Conservation (phyloP, 2,113 vertebrate genomes). For the Okapia johnstoni region DNA sequence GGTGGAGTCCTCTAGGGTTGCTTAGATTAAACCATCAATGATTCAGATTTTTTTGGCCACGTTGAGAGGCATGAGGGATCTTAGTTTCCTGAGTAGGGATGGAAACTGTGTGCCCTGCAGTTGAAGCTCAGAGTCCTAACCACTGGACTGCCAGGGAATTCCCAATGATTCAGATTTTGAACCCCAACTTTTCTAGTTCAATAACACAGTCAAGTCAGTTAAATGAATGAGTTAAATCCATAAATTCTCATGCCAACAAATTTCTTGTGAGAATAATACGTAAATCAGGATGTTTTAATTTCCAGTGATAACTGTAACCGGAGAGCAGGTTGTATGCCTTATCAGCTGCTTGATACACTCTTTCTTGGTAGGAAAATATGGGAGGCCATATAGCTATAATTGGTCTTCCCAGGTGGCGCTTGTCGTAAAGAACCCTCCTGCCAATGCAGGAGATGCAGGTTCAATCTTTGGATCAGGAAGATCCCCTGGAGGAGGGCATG, state of each 20-base stretch:
- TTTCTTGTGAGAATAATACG: not conserved
- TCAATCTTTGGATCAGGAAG: not conserved
- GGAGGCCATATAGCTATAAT: not conserved
- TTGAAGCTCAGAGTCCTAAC: not conserved
- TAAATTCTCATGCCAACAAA: not conserved
- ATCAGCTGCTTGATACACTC: not conserved
- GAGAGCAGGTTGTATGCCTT: not conserved
- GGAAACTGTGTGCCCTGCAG: not conserved
- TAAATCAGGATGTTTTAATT: not conserved
- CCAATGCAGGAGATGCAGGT: not conserved
- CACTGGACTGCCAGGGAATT: not conserved
- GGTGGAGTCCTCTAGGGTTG: not conserved
- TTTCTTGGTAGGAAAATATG: not conserved
- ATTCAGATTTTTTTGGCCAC: not conserved
- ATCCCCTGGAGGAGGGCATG: not conserved
- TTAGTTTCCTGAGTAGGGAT: not conserved
- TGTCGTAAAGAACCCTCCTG: not conserved
- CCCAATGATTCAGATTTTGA: not conserved
- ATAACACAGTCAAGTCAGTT: not conserved
- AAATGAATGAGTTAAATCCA: not conserved
- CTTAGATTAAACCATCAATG: not conserved
- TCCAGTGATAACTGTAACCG: not conserved
- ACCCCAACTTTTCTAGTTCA: not conserved
- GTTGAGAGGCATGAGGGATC: not conserved
- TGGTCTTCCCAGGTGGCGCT: not conserved